These are phyloP conservation scores for Allobates femoralis DNA, from an alignment of 2,797 vertebrate genomes.

Conservation along the genomic window DNA sequence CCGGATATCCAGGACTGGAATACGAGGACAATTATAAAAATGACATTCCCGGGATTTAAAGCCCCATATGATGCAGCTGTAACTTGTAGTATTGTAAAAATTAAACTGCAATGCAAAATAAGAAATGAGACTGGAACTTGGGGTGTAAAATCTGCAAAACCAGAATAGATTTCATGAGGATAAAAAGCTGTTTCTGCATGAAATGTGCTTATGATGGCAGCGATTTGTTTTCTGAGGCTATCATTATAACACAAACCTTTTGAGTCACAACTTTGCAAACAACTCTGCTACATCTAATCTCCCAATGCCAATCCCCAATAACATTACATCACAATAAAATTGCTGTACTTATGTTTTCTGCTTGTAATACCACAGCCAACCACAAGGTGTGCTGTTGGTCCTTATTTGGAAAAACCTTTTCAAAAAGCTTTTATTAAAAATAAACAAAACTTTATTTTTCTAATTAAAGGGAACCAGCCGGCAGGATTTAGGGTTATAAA, in stretches of 20 bases:
- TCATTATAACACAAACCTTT: too few relatives aligned
- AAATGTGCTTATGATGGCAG: background rate
- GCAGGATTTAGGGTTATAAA: too few relatives aligned
- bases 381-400: background rate
- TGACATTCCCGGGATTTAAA: slow-evolving; percentile 26
- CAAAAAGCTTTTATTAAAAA: too few relatives aligned
- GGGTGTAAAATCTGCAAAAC: background rate
- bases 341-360: too few relatives aligned
- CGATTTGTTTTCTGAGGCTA: too few relatives aligned
- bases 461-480: too few relatives aligned
- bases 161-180: background rate
- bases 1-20: slow-evolving; percentile 3
- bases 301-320: background rate
- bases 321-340: background rate
- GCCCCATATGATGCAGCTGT: slow-evolving; percentile 8
- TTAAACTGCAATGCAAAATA: background rate
- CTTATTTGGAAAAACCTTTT: too few relatives aligned
- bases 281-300: too few relatives aligned
- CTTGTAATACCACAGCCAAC: too few relatives aligned
- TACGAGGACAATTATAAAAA: slow-evolving; percentile 38
- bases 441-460: too few relatives aligned
- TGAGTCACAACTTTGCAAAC: too few relatives aligned
- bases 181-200: too few relatives aligned
- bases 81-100: slow-evolving; percentile 18
- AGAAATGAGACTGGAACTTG: background rate